Conservation (phyloP, 2,888 invertebrate genomes). For the Brenthis daphne region DNA sequence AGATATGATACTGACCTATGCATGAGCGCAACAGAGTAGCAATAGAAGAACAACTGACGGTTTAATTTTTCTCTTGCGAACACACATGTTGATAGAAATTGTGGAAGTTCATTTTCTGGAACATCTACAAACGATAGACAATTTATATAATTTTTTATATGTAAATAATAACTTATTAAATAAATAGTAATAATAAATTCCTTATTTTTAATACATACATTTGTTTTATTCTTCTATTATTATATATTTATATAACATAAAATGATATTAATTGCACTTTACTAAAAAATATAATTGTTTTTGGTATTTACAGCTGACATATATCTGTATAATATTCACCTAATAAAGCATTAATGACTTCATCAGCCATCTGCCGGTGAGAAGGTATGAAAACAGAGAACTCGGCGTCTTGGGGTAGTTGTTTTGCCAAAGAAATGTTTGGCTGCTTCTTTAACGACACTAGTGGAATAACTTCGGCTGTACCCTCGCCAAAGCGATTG, state of each 20-base stretch:
- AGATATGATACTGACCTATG: slow-evolving; percentile 80
- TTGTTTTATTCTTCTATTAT: slow-evolving; percentile 5
- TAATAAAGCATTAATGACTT: slow-evolving; percentile 86
- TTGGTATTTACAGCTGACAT: background rate
- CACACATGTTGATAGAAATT: slow-evolving; percentile 86
- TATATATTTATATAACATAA: slow-evolving; percentile 21
- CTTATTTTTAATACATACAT: background rate
- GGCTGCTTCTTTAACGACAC: slow-evolving; percentile 79
- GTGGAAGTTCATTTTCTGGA: slow-evolving; percentile 76
- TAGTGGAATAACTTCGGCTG: slow-evolving; percentile 77
- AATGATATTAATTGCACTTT: background rate
- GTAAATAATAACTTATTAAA: slow-evolving; percentile 21
- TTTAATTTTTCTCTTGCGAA: slow-evolving; percentile 89
- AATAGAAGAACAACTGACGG: slow-evolving; percentile 91
- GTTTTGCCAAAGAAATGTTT: slow-evolving; percentile 79
- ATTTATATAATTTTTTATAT: slow-evolving; percentile 32
- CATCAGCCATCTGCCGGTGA: slow-evolving; percentile 87
- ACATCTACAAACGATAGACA: slow-evolving; percentile 51
- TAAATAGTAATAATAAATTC: slow-evolving; percentile 2
- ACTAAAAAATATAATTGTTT: background rate
- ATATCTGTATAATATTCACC: slow-evolving; percentile 61
- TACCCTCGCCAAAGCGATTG: slow-evolving; percentile 83
- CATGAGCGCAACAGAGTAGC: slow-evolving; percentile 87
- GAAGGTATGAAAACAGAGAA: slow-evolving; percentile 89
- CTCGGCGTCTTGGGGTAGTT: slow-evolving; percentile 82